A percentile compares a stretch with the other conserved stretches of the same genome.
These are phyloP conservation scores for Delia radicum DNA, from an alignment of 1,140 invertebrate species.

Conservation along the genomic window DNA sequence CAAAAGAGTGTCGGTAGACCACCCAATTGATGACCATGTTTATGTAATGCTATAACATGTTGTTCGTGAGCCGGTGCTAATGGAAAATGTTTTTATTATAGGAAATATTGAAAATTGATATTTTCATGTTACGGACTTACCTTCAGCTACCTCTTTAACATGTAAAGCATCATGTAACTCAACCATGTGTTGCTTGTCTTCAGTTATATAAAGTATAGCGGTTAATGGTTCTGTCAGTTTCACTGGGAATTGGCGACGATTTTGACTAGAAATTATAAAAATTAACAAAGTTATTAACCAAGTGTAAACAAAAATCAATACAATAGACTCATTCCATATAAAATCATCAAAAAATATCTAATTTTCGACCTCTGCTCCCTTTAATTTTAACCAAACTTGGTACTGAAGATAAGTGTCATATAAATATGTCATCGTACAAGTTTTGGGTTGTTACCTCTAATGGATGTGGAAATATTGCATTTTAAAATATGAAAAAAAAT, in stretches of 20 bases:
- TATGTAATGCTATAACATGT: conserved; percentile 87
- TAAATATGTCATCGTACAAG: too few species aligned
- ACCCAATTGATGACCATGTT: conserved; percentile 86
- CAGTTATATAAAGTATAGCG: conserved; percentile 89
- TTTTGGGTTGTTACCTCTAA: too few species aligned
- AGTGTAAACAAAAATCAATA: too few species aligned
- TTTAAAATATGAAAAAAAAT: too few species aligned
- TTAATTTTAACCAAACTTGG: too few species aligned
- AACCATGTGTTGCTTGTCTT: conserved; percentile 87
- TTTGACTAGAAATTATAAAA: conserved; percentile 34
- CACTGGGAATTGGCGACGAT: conserved; percentile 77
- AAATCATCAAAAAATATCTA: too few species aligned
- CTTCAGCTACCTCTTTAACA: conserved; percentile 83
- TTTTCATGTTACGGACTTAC: conserved; percentile 59
- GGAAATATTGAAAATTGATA: neutral
- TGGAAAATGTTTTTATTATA: neutral
- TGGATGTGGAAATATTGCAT: too few species aligned
- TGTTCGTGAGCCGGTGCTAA: conserved; percentile 89
- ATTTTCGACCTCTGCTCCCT: too few species aligned
- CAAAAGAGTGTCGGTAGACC: conserved; percentile 91
- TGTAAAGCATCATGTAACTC: conserved; percentile 89
- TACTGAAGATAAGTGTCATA: too few species aligned
- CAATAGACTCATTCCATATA: too few species aligned
- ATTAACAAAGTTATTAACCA: too few species aligned
- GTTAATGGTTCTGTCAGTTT: conserved; percentile 91